Base-by-base conservation (phyloP, 1,140 invertebrate species). In the Dreissena rostriformis region DNA sequence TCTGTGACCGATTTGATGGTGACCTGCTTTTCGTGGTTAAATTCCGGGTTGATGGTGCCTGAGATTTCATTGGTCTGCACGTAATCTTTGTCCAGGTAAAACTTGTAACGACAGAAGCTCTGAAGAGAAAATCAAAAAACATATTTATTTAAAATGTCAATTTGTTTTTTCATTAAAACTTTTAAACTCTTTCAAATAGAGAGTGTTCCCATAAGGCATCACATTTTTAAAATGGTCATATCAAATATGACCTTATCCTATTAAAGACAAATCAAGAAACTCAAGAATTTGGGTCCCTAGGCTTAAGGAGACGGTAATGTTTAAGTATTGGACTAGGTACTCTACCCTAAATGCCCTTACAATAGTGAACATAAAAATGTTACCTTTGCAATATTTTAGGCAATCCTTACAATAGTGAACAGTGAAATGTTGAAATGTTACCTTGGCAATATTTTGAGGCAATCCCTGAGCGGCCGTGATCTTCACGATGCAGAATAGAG, bases 31-130 rank as follows among this genome's bases (percentile, higher is more conserved):
- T 89, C 89, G 85, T 92, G 91, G 17, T 91, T 89, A 79, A 91
- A 93, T n/a, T 91, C 88, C 24, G 92, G 92, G 63, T 92, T 91
- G 72, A 92, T 89, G 17, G 88, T 90, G 7, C 90, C 91, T 61
- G 84, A 88, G 6, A 93, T 74, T 19, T 89, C 90, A 29, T 86
- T 55, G 24, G 93, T 93, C 73, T 88, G 84, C 6, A 87, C 88
- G 24, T 86, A 84, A 12, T 90, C 87, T 26, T 94, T 89, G 52
- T 95, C 95, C 67, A 94, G 71, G 88, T 95, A 96, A 75, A 96
- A 92, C 76, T 92, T 92, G 89, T 95, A 96, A 67, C 91, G 92
- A 88, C 95, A 95, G 86, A 92, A 94, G 74, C 94, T 93, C 95
- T 95, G 87, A 15, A 91, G 87, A 72, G 71, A 86, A 73, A 86